A percentile compares a stretch with the other conserved stretches of the same genome.
phyloP scores from a whole-genome alignment of 1,140 invertebrate genomes.

The Drosophila nasuta region DNA sequence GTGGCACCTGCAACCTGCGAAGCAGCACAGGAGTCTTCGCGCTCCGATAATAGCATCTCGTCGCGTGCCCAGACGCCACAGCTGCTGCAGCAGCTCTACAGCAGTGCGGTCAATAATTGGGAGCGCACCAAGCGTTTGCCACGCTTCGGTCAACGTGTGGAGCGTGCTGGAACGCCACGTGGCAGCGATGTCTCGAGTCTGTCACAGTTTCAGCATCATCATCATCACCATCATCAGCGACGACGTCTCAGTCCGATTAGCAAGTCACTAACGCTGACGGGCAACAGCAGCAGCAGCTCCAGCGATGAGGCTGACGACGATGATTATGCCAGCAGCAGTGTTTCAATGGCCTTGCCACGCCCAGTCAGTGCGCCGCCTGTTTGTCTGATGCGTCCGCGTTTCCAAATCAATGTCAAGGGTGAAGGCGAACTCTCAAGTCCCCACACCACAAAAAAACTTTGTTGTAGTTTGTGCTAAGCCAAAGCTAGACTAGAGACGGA shows the following conservation, averaged over 20 bases:
- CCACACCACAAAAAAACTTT: not conserved
- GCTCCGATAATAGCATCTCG: constrained; percentile 64
- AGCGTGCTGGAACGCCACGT: constrained; percentile 26
- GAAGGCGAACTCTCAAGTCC: constrained; percentile 23
- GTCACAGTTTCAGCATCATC: constrained; percentile 43
- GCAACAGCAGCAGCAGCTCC: constrained; percentile 51
- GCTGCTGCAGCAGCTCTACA: constrained; percentile 87
- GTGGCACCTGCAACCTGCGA: constrained; percentile 57
- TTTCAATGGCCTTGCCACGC: constrained; percentile 23
- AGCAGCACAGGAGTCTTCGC: constrained; percentile 70
- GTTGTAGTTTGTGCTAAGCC: constrained; percentile 21
- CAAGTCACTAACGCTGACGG: constrained; percentile 68
- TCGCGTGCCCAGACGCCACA: constrained; percentile 85
- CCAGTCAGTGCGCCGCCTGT: constrained; percentile 75
- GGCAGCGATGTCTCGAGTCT: constrained; percentile 66
- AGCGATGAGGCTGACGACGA: constrained; percentile 61
- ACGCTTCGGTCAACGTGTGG: constrained; percentile 41
- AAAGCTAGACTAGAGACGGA: no score
- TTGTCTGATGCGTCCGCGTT: constrained; percentile 57
- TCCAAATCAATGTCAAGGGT: constrained; percentile 76
- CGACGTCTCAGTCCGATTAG: constrained; percentile 52
- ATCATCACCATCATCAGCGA: constrained; percentile 33
- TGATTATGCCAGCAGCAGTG: constrained; percentile 29
- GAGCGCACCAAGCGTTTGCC: constrained; percentile 82
- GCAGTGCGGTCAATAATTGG: constrained; percentile 86